Evolutionary conservation across 2,888 invertebrate species (phyloP), one percentile per base, ranked within the genome.

Genomic region (Volucella bombylans): DNA sequence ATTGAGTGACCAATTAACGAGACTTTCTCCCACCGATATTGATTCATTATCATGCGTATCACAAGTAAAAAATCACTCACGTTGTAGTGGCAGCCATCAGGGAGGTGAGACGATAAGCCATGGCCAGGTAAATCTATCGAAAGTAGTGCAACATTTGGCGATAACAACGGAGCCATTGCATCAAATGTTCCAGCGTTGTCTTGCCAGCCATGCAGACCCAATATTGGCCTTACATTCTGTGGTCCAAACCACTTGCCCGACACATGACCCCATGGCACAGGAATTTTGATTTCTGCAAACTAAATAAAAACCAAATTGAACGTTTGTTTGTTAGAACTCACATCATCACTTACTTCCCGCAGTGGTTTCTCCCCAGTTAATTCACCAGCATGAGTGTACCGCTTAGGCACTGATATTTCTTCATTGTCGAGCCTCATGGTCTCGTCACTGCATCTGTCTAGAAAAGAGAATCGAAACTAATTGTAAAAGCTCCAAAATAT

Each of bases 171-270:
- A 14, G 94, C 93, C 47, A 96, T 88, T 0, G 93, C 93, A 90
- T 96, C 95, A 92, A 94, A 96, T 0, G 95, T 94, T n/a, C 95
- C 95, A 3, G 95, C 95, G 90, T 96, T 96, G 90, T 96, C 96
- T 90, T 94, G 95, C 95, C 96, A 96, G 0, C 96, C 96, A 89
- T 96, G 96, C 0, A 96, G 88, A 0, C 94, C 94, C 54, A 96
- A 89, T 64, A 96, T 93, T 0, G 96, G 96, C 79, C 94, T 90
- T 0, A 90, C 88, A 87, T 94, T 92, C 85, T 93, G 93, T 12
- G 92, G 93, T 8, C 95, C 95, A 94, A 95, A 96, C 92, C 95
- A 93, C 90, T 95, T 95, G 1, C 94, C 95, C 4, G 95, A 93
- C 49, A 96, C 88, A 87, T 95, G 93, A 0, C 96, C 96, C 94